phyloP scores from a whole-genome alignment of 2,797 vertebrate genomes.

The Schizopygopsis pylzovi region DNA sequence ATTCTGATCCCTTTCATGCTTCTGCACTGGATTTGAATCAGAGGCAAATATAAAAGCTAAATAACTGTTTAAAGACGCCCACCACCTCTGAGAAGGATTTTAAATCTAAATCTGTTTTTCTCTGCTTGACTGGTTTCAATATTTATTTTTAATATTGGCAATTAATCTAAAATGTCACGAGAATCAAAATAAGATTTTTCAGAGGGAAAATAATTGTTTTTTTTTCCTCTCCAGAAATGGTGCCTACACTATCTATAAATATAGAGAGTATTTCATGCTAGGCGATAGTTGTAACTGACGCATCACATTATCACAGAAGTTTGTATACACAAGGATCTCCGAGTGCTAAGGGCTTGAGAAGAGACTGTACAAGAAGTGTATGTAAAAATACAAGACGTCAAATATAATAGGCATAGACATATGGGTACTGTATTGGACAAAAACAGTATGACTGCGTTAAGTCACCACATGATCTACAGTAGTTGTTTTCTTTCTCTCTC shows the following conservation, averaged over 20 bases:
- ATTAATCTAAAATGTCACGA: slow-evolving; percentile 13
- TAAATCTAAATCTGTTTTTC: not conserved
- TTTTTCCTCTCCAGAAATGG: not conserved
- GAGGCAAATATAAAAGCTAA: slow-evolving; percentile 30
- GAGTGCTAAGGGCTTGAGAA: not conserved
- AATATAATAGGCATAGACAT: not conserved
- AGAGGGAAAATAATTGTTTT: not conserved
- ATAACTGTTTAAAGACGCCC: slow-evolving; percentile 9
- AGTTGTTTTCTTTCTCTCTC: not conserved
- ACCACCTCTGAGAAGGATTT: slow-evolving; percentile 24
- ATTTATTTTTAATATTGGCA: slow-evolving; percentile 10
- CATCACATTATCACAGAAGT: slow-evolving; percentile 3
- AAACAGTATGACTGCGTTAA: not conserved
- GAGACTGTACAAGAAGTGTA: not conserved
- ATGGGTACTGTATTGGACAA: not conserved
- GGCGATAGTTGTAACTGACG: not conserved
- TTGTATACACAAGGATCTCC: not conserved
- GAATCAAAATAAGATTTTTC: slow-evolving; percentile 1
- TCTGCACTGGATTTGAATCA: slow-evolving; percentile 31
- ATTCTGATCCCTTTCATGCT: slow-evolving; percentile 17
- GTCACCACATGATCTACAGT: too few relatives aligned
- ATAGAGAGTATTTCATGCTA: not conserved
- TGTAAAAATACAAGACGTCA: not conserved
- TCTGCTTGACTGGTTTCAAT: slow-evolving; percentile 23
- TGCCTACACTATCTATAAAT: slow-evolving; percentile 14